Evolutionary conservation across 2,888 invertebrate genomes (phyloP), one percentile per base, ranked within the genome.

Genomic region (Apeira syringaria): DNA sequence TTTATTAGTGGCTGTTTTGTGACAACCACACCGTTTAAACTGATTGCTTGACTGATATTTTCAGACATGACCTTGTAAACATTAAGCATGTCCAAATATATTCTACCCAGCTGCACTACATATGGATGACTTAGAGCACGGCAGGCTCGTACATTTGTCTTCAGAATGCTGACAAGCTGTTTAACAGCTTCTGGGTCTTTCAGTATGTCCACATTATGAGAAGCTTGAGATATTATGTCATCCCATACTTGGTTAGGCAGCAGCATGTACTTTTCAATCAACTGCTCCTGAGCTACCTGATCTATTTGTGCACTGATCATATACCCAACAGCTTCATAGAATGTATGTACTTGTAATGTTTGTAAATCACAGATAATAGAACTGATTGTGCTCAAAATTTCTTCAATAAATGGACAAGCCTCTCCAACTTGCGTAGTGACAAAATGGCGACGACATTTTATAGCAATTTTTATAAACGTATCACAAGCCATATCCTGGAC

Each of bases 401-500:
- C 99, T 76, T 99, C 99, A 74, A 99, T 98, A 81, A 99, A 99
- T 33, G 99, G 99, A 90, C 97, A 95, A 24, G 95, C 94, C 88
- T 99, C 99, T 26, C 99, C 99, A 52, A 96, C 94, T 91, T 99
- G 99, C 27, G 97, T 93, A 50, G 96, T 97, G 10, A 99, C 98
- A 91, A 99, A 99, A 89, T 99, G 99, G 63, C 99, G 93, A 53
- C 98, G 93, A 88, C 99, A 99, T 86, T 99, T 99, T 66, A 98
- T 92, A 17, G 99, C 98, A 72, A 99, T 99, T 91, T 99, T 99
- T 62, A 99, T 99, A 80, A 99, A 99, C 25, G 99, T 99, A 90
- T 99, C 99, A 91, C 99, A 99, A 47, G 99, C 99, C 99, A 99
- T 99, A 74, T 99, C 99, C 86, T 99, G 99, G 15, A 99, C 99